Percentiles rank a stretch among this genome's conserved stretches.
These are phyloP conservation scores for Drosophila imparisetae DNA, from an alignment of 2,888 invertebrate species.

Conservation along the genomic window DNA sequence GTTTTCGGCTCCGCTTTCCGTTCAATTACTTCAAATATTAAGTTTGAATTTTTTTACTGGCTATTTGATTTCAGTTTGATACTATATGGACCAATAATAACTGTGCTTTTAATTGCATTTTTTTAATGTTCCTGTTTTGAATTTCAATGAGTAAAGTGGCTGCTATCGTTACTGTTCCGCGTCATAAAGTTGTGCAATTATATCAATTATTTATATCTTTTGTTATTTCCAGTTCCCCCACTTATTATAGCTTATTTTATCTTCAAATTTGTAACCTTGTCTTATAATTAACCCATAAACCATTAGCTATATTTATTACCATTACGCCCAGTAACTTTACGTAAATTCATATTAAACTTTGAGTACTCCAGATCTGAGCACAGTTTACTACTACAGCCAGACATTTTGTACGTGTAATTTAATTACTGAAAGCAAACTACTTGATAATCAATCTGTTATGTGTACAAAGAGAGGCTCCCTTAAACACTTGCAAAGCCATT, in stretches of 20 bases:
- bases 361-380: not conserved
- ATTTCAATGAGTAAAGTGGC: not conserved
- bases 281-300: not conserved
- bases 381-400: not conserved
- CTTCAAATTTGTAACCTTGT: not conserved
- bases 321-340: not conserved
- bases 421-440: slow-evolving; percentile 7
- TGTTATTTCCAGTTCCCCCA: not conserved
- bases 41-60: not conserved
- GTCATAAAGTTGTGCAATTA: not conserved
- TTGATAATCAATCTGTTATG: slow-evolving; percentile 11
- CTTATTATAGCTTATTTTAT: not conserved
- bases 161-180: not conserved
- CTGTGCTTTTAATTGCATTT: not conserved
- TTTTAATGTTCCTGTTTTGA: not conserved
- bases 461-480: not conserved
- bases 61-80: not conserved
- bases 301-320: not conserved
- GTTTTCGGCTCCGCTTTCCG: not conserved
- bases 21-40: not conserved
- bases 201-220: not conserved
- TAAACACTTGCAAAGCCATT: slow-evolving; percentile 15
- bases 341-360: not conserved
- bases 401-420: not conserved
- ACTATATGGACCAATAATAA: not conserved